Percentiles rank a stretch among this genome's conserved stretches.
phyloP scores from a whole-genome alignment of 2,113 vertebrate species.

The Ptilonorhynchus violaceus region DNA sequence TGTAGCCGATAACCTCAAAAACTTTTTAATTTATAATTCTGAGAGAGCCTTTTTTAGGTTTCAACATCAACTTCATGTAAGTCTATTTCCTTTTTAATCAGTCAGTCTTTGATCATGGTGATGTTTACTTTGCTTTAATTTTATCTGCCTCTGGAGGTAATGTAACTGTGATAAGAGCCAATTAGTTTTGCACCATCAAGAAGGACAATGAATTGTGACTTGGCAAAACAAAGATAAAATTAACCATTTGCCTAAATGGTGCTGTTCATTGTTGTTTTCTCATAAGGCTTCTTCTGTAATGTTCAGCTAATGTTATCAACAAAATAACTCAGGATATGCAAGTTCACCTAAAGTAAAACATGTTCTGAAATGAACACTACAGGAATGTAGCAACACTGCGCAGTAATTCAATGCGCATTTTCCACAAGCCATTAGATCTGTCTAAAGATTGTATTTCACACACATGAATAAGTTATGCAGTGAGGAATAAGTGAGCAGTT shows the following conservation, averaged over 20 bases:
- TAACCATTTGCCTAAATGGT: constrained; percentile 63
- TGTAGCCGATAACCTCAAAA: constrained; percentile 48
- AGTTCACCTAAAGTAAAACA: constrained; percentile 25
- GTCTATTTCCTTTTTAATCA: constrained; percentile 63
- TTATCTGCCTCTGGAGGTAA: constrained; percentile 73
- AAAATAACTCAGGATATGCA: constrained; percentile 39
- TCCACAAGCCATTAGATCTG: constrained; percentile 58
- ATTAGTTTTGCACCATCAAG: constrained; percentile 76
- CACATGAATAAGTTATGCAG: constrained; percentile 36
- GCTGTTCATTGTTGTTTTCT: constrained; percentile 58
- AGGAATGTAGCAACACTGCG: not conserved
- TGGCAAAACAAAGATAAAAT: constrained; percentile 75
- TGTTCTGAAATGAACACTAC: constrained; percentile 35
- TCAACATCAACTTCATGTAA: not conserved
- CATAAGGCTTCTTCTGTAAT: constrained; percentile 21
- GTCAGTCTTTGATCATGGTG: constrained; percentile 31
- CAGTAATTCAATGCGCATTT: constrained; percentile 63
- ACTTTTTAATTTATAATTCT: constrained; percentile 60
- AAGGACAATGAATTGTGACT: constrained; percentile 73
- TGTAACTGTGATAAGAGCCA: constrained; percentile 66
- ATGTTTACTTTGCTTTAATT: constrained; percentile 75
- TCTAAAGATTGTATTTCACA: constrained; percentile 52
- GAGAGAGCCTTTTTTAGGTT: not conserved
- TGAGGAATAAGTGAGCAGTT: not conserved
- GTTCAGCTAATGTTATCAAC: constrained; percentile 73